Evolutionary conservation across 2,113 vertebrate species (phyloP).

Genomic region (Gnathonemus longibarbis): DNA sequence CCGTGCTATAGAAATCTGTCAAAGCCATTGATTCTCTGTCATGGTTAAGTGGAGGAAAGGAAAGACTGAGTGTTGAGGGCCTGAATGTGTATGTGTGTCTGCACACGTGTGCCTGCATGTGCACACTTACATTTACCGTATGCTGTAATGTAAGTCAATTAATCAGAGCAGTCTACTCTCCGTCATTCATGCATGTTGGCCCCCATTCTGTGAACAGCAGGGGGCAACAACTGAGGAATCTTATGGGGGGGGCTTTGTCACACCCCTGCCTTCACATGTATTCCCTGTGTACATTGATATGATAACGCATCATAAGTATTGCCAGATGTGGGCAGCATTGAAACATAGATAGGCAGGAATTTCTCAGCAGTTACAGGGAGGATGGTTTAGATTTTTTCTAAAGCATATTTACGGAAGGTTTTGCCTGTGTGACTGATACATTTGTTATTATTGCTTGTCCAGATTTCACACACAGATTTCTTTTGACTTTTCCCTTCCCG

Average conservation of each 20-base stretch:
- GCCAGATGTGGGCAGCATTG: not conserved
- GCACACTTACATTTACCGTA: not conserved
- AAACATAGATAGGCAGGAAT: not conserved
- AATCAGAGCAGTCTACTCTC: not conserved
- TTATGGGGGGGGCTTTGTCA: not conserved
- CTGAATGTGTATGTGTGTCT: not conserved
- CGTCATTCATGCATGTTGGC: not conserved
- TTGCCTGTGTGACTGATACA: not conserved
- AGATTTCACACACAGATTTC: not conserved
- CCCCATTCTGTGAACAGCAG: constrained; percentile 3
- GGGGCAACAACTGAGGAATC: not conserved
- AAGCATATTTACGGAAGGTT: not conserved
- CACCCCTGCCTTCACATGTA: not conserved
- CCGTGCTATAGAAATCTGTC: not conserved
- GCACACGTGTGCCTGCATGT: not conserved
- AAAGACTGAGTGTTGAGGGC: not conserved
- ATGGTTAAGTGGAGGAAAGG: not conserved
- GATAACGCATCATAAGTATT: not conserved
- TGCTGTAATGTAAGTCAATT: not conserved
- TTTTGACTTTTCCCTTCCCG: not conserved
- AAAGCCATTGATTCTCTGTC: constrained; percentile 5
- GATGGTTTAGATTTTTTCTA: not conserved
- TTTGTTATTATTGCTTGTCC: not conserved
- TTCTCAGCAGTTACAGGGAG: not conserved
- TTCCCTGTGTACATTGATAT: not conserved